phyloP scores from a whole-genome alignment of 64 coral and sea anemone genomes.

The Dendronephthya gigantea region DNA sequence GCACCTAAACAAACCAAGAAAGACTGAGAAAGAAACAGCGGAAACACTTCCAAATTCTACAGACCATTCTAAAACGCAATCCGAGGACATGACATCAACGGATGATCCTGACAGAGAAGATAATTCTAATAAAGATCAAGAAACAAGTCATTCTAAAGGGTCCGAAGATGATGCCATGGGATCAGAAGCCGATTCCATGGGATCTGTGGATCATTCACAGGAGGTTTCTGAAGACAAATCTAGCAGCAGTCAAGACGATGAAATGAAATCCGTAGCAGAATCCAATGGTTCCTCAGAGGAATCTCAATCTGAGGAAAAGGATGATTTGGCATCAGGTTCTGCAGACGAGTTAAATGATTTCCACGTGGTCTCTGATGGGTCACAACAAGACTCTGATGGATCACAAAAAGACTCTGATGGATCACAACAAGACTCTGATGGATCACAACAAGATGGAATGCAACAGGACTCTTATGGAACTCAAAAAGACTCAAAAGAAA shows the following conservation, averaged over 20 bases:
- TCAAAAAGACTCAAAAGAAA: not conserved
- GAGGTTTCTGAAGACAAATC: not conserved
- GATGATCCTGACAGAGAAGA: not conserved
- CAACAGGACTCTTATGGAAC: no score
- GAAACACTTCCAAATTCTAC: no score
- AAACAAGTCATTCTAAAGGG: not conserved
- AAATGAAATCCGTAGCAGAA: not conserved
- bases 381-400: not conserved
- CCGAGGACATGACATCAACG: not conserved
- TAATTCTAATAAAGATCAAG: not conserved
- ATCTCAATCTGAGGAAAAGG: not conserved
- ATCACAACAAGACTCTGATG: no score
- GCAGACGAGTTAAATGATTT: not conserved
- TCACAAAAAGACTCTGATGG: not conserved
- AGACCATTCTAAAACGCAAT: not conserved
- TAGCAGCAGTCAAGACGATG: not conserved
- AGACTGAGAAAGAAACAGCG: no score
- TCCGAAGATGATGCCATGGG: not conserved
- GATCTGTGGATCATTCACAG: not conserved
- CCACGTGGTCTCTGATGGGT: not conserved
- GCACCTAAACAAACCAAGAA: no score
- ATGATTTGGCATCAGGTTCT: no score
- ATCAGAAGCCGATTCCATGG: not conserved
- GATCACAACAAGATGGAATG: no score
- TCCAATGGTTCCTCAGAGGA: not conserved